Conservation (phyloP, 2,888 invertebrate species). For the Monopis laevigella region DNA sequence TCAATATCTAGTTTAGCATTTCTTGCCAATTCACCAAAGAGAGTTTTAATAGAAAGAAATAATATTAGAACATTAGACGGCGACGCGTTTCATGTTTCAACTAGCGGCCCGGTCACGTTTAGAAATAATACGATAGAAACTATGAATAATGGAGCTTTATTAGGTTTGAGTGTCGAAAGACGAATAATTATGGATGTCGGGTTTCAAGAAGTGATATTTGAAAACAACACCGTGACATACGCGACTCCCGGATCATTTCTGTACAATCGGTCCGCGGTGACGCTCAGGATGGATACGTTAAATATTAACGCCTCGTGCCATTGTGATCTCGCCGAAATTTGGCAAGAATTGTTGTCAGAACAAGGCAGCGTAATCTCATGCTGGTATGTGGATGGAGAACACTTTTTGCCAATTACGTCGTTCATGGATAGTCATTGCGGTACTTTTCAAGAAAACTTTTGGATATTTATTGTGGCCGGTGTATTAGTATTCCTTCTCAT, state of each 20-base stretch:
- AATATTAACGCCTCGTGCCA: conserved; percentile 68
- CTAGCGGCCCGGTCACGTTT: conserved; percentile 71
- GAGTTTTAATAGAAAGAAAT: conserved; percentile 70
- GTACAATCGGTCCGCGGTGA: conserved; percentile 65
- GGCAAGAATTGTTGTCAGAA: conserved; percentile 38
- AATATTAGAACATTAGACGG: conserved; percentile 68
- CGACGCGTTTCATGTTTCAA: conserved; percentile 71
- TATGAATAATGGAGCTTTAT: conserved; percentile 70
- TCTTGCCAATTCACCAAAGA: conserved; percentile 70
- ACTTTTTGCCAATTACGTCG: conserved; percentile 45
- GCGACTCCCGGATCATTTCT: conserved; percentile 67
- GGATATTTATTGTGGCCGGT: conserved; percentile 56
- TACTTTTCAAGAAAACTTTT: conserved; percentile 49
- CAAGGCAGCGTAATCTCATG: conserved; percentile 47
- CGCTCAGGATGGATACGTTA: conserved; percentile 66
- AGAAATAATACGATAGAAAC: conserved; percentile 71
- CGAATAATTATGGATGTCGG: conserved; percentile 49
- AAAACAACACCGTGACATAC: conserved; percentile 69
- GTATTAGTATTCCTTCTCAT: conserved; percentile 51
- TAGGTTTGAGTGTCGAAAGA: conserved; percentile 61
- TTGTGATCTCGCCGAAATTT: conserved; percentile 54
- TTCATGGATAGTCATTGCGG: conserved; percentile 50
- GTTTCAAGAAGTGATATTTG: conserved; percentile 65
- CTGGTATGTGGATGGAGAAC: conserved; percentile 47
- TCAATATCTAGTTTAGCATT: conserved; percentile 75